A percentile compares a stretch with the other conserved stretches of the same genome.
Conservation (phyloP, 2,113 vertebrate species). For the Gobius niger region DNA sequence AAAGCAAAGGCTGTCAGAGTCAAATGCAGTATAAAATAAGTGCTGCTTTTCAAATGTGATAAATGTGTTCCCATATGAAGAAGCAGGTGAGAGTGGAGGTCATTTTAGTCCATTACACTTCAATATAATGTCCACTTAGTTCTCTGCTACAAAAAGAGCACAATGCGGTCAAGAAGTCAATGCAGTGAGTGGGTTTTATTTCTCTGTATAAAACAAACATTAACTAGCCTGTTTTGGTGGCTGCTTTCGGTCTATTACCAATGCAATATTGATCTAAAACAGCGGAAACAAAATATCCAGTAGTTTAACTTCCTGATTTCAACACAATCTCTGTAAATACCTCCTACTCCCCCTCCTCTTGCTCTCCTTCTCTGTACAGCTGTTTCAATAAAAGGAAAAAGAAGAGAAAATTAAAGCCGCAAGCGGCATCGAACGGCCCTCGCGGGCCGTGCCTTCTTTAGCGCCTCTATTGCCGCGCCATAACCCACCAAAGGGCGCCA, state of each 20-base stretch:
- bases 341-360: too few relatives aligned
- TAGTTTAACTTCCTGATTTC: too few relatives aligned
- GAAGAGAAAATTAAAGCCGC: too few relatives aligned
- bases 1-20: constrained; percentile 1
- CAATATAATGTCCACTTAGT: constrained; percentile 4
- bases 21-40: background rate
- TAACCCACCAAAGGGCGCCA: too few relatives aligned
- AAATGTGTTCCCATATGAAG: constrained; percentile 4
- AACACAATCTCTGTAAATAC: too few relatives aligned
- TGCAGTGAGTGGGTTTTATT: background rate
- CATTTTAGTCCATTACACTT: constrained; percentile 6
- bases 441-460: too few relatives aligned
- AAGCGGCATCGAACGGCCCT: too few relatives aligned
- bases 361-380: too few relatives aligned
- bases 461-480: too few relatives aligned
- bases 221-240: constrained; percentile 28
- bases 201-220: constrained; percentile 25
- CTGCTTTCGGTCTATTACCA: constrained; percentile 16
- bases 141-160: background rate
- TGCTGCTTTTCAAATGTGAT: constrained; percentile 5
- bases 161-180: background rate
- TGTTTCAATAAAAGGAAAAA: too few relatives aligned
- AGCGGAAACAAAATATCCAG: too few relatives aligned
- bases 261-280: too few relatives aligned
- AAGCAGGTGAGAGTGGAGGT: background rate